A percentile compares a stretch with the other conserved stretches of the same genome.
These are phyloP conservation scores for Amphipyra tragopoginis DNA, from an alignment of 2,888 invertebrate genomes.

Conservation along the genomic window DNA sequence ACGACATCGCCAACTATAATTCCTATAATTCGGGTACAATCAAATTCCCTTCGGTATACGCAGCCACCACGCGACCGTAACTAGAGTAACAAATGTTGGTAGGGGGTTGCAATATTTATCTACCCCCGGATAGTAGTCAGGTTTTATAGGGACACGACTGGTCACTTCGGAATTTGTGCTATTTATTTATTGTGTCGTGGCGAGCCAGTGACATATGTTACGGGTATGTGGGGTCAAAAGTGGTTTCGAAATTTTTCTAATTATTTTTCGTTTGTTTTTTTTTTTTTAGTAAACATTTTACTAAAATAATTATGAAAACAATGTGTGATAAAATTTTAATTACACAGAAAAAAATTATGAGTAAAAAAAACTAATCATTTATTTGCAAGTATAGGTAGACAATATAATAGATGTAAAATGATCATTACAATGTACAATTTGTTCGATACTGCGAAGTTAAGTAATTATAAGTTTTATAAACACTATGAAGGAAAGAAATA, in stretches of 20 bases:
- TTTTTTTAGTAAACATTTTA: too few relatives aligned
- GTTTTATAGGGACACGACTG: slow-evolving; percentile 86
- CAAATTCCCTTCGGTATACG: slow-evolving; percentile 62
- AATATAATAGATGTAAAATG: too few relatives aligned
- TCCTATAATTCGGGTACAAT: slow-evolving; percentile 55
- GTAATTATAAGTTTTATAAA: too few relatives aligned
- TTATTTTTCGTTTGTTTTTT: too few relatives aligned
- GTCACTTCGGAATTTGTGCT: slow-evolving; percentile 89
- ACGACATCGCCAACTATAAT: slow-evolving; percentile 29
- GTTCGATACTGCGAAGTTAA: too few relatives aligned
- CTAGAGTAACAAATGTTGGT: slow-evolving; percentile 64
- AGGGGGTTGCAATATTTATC: slow-evolving; percentile 80
- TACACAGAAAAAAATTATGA: too few relatives aligned
- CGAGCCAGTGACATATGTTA: slow-evolving; percentile 82
- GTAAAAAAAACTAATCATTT: too few relatives aligned
- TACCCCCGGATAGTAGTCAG: slow-evolving; percentile 75
- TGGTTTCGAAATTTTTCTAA: slow-evolving; percentile 32
- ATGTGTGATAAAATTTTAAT: too few relatives aligned
- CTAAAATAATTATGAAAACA: too few relatives aligned
- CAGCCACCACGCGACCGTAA: slow-evolving; percentile 54
- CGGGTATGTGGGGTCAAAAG: slow-evolving; percentile 66
- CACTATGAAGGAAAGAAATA: too few relatives aligned
- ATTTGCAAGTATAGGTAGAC: too few relatives aligned
- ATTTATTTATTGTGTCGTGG: slow-evolving; percentile 88
- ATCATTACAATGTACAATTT: too few relatives aligned